phyloP scores from a whole-genome alignment of 2,113 vertebrate genomes.

The Ornithorhynchus anatinus region DNA sequence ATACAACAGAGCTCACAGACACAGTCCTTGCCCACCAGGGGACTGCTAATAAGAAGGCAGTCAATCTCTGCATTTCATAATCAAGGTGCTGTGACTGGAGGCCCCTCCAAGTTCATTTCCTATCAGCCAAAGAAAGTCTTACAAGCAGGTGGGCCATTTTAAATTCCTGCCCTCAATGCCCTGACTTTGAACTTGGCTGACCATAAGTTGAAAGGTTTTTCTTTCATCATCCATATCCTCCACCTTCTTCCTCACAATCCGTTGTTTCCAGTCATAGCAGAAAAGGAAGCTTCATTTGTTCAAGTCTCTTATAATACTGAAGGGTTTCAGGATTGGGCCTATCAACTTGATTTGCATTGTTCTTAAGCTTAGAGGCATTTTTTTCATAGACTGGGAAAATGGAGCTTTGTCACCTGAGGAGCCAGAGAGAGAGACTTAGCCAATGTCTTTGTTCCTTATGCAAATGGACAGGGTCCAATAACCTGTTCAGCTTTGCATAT shows the following conservation, averaged over 20 bases:
- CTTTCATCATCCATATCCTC: neutral
- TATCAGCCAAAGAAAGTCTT: no score
- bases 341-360: slow-evolving; percentile 49
- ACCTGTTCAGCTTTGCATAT: slow-evolving; percentile 59
- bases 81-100: no score
- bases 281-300: no score
- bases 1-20: no score
- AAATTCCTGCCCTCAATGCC: no score
- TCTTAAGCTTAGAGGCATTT: slow-evolving; percentile 59
- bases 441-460: slow-evolving; percentile 56
- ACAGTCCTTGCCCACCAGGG: no score
- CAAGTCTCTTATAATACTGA: slow-evolving; percentile 46
- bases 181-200: no score
- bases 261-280: slow-evolving; percentile 27
- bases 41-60: no score
- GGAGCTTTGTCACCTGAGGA: slow-evolving; percentile 36
- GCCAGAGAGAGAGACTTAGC: slow-evolving; percentile 37
- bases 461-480: slow-evolving; percentile 48
- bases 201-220: no score
- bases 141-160: no score
- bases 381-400: slow-evolving; percentile 53
- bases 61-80: no score
- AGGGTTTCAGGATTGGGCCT: slow-evolving; percentile 45
- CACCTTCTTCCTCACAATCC: slow-evolving; percentile 10
- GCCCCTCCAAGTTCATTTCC: no score